Conservation (phyloP, 2,797 vertebrate genomes). For the Novumbra hubbsi region DNA sequence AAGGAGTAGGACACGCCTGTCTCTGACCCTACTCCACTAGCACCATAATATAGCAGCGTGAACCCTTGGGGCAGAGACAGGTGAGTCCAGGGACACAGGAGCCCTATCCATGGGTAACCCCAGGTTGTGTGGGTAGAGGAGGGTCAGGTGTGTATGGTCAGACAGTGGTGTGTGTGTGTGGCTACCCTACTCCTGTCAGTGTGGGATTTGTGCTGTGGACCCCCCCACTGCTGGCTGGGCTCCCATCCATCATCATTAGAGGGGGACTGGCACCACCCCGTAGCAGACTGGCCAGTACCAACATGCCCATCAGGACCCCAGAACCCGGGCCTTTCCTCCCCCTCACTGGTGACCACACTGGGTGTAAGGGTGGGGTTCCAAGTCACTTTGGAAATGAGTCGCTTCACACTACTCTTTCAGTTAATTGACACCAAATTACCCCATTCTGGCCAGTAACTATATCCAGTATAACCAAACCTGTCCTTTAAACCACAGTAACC, state of each 20-base stretch:
- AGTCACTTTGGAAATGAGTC: background rate
- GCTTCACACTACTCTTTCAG: background rate
- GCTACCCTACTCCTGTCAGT: constrained; percentile 17
- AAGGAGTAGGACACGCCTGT: too few species aligned
- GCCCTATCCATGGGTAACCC: too few species aligned
- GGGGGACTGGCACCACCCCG: constrained; percentile 51
- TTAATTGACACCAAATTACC: too few species aligned
- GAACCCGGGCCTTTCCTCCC: too few species aligned
- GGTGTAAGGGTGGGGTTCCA: background rate
- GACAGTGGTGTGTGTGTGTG: background rate
- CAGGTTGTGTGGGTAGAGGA: background rate
- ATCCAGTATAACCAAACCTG: too few species aligned
- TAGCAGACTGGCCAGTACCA: background rate
- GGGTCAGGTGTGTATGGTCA: background rate
- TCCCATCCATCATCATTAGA: constrained; percentile 85
- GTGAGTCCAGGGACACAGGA: too few species aligned
- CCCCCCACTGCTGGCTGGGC: constrained; percentile 58
- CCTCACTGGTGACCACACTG: too few species aligned
- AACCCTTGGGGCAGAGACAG: too few species aligned
- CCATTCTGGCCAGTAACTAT: too few species aligned
- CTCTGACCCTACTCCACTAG: too few species aligned
- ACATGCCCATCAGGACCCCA: background rate
- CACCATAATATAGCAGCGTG: too few species aligned
- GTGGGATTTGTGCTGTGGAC: constrained; percentile 76
- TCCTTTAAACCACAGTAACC: too few species aligned